A percentile compares a stretch with the other conserved stretches of the same genome.
Evolutionary conservation across 2,888 invertebrate species (phyloP).

Genomic region (Meghimatium bilineatum): DNA sequence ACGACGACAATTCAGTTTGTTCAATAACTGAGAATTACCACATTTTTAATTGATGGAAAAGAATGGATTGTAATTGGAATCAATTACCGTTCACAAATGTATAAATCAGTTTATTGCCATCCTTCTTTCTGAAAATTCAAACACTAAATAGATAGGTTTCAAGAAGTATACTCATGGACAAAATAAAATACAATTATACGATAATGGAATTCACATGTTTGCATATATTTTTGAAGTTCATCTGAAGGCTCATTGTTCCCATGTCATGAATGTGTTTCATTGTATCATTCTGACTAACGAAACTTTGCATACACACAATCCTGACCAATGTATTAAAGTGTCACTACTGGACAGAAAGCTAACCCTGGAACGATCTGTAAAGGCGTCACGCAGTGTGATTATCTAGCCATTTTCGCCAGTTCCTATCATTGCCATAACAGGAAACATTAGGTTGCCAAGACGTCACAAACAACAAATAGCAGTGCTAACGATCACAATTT

Average conservation of each 20-base stretch:
- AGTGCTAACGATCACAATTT: constrained; percentile 3
- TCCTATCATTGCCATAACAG: not conserved
- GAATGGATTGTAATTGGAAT: too few species aligned
- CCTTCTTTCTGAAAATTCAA: too few species aligned
- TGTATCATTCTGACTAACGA: not conserved
- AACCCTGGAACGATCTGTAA: not conserved
- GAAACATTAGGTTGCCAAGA: not conserved
- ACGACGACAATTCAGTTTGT: too few species aligned
- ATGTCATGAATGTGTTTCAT: not conserved
- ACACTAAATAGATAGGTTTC: too few species aligned
- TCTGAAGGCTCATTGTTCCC: too few species aligned
- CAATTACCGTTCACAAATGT: too few species aligned
- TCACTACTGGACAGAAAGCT: not conserved
- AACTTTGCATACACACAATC: not conserved
- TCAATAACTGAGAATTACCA: too few species aligned
- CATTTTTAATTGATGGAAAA: too few species aligned
- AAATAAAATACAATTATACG: too few species aligned
- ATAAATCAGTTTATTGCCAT: too few species aligned
- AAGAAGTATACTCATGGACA: too few species aligned
- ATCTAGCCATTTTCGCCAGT: constrained; percentile 6
- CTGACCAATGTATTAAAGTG: not conserved
- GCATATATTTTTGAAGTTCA: not conserved
- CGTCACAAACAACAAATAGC: not conserved
- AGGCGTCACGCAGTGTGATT: constrained; percentile 14
- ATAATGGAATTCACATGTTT: too few species aligned